Evolutionary conservation across 2,888 invertebrate genomes (phyloP).

Genomic region (Drosophila atripex): DNA sequence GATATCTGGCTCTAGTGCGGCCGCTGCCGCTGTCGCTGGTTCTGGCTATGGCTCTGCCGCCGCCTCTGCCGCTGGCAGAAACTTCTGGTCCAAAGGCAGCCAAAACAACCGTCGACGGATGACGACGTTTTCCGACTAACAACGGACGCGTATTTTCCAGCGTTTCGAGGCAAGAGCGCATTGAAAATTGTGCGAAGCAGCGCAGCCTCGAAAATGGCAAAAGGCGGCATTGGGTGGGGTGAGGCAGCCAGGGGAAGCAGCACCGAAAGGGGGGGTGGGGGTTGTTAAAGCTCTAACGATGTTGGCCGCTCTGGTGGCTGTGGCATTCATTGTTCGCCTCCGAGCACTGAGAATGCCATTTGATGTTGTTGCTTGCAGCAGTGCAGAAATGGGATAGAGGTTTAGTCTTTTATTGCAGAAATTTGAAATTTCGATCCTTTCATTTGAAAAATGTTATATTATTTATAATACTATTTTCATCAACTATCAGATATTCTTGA

Average conservation of each 20-base stretch:
- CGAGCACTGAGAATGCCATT: conserved; percentile 73
- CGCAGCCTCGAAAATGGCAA: conserved; percentile 63
- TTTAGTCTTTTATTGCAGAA: too few relatives aligned
- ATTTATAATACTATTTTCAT: too few relatives aligned
- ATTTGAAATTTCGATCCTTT: too few relatives aligned
- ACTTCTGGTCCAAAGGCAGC: conserved; percentile 51
- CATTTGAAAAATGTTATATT: too few relatives aligned
- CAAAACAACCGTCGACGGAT: conserved; percentile 79
- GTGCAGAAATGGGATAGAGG: background rate
- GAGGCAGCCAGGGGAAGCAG: conserved; percentile 5
- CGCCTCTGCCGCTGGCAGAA: conserved; percentile 33
- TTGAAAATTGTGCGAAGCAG: conserved; percentile 75
- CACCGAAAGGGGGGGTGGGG: conserved; percentile 41
- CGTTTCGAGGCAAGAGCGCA: conserved; percentile 77
- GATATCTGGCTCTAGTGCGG: conserved; percentile 22
- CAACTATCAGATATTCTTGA: too few relatives aligned
- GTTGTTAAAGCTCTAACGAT: conserved; percentile 76
- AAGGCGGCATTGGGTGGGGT: conserved; percentile 11
- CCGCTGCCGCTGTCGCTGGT: conserved; percentile 18
- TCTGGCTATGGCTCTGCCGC: conserved; percentile 19
- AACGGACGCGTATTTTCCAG: conserved; percentile 80
- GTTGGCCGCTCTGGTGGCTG: conserved; percentile 60
- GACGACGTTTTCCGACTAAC: conserved; percentile 81
- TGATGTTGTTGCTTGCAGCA: conserved; percentile 46
- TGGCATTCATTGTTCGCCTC: conserved; percentile 79